These are phyloP conservation scores for Temnothorax curvispinosus DNA, from an alignment of 1,140 invertebrate species.

Conservation along the genomic window DNA sequence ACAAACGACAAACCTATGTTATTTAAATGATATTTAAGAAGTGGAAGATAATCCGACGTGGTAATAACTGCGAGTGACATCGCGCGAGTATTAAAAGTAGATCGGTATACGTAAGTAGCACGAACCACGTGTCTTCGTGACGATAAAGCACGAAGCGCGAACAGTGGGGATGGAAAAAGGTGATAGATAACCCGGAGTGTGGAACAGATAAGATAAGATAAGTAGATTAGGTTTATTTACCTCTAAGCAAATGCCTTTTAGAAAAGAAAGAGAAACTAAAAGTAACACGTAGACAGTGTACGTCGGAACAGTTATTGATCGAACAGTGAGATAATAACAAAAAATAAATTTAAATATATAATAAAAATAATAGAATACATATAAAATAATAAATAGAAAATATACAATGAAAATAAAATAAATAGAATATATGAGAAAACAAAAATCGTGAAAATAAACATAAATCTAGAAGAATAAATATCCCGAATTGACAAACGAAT, in stretches of 20 bases:
- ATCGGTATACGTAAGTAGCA: constrained; percentile 48
- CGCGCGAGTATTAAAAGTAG: constrained; percentile 36
- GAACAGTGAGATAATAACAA: too few species aligned
- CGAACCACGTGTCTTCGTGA: constrained; percentile 41
- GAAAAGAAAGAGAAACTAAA: background rate
- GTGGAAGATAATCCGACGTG: background rate
- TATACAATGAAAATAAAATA: background rate
- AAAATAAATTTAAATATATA: background rate
- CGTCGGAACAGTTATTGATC: background rate
- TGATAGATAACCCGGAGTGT: constrained; percentile 17
- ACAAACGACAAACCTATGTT: too few species aligned
- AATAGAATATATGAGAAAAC: background rate
- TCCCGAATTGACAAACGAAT: background rate
- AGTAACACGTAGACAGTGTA: background rate
- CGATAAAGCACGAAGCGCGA: constrained; percentile 16
- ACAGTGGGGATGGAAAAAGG: constrained; percentile 5
- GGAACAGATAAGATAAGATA: constrained; percentile 38
- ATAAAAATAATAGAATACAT: too few species aligned
- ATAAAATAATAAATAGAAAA: too few species aligned
- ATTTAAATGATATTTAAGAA: background rate
- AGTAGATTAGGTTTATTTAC: constrained; percentile 41
- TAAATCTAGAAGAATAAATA: background rate
- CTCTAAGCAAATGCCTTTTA: background rate
- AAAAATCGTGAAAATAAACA: background rate
- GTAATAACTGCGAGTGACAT: background rate